Evolutionary conservation across 2,113 vertebrate genomes (phyloP).

Genomic region (Python bivittatus): DNA sequence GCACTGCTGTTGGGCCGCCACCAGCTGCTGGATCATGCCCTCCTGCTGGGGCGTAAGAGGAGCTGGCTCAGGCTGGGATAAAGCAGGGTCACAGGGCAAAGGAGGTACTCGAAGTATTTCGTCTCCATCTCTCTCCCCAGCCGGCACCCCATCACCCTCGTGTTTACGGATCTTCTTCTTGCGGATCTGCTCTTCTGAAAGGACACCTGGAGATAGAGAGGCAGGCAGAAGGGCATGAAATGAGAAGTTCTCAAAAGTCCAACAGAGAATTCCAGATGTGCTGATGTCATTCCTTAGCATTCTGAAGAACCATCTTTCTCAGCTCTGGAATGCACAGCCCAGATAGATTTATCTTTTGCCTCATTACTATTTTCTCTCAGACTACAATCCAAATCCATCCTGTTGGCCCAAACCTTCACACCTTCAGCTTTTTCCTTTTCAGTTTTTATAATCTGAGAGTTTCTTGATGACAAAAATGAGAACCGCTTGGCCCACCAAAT

Average conservation of each 20-base stretch:
- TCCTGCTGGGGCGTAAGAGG: slow-evolving; percentile 70
- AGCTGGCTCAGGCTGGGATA: slow-evolving; percentile 36
- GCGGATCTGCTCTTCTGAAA: slow-evolving; percentile 76
- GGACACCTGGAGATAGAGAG: slow-evolving; percentile 56
- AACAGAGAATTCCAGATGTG: not conserved
- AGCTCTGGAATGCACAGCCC: not conserved
- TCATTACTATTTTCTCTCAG: not conserved
- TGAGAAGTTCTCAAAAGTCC: not conserved
- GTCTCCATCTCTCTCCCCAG: slow-evolving; percentile 33
- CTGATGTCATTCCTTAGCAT: not conserved
- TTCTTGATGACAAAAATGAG: not conserved
- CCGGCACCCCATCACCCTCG: slow-evolving; percentile 25
- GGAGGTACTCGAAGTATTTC: slow-evolving; percentile 51
- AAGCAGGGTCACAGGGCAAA: slow-evolving; percentile 17
- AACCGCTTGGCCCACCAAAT: not conserved
- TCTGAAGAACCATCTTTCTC: not conserved
- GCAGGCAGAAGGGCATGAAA: not conserved
- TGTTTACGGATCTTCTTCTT: slow-evolving; percentile 72
- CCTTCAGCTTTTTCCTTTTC: not conserved
- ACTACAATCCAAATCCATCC: not conserved
- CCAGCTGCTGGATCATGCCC: slow-evolving; percentile 74
- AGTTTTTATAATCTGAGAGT: not conserved
- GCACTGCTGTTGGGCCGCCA: slow-evolving; percentile 73
- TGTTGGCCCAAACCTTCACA: not conserved
- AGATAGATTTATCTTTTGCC: not conserved